A percentile compares a stretch with the other conserved stretches of the same genome.
phyloP scores from a whole-genome alignment of 1,140 invertebrate species.

The Acromyrmex heyeri region DNA sequence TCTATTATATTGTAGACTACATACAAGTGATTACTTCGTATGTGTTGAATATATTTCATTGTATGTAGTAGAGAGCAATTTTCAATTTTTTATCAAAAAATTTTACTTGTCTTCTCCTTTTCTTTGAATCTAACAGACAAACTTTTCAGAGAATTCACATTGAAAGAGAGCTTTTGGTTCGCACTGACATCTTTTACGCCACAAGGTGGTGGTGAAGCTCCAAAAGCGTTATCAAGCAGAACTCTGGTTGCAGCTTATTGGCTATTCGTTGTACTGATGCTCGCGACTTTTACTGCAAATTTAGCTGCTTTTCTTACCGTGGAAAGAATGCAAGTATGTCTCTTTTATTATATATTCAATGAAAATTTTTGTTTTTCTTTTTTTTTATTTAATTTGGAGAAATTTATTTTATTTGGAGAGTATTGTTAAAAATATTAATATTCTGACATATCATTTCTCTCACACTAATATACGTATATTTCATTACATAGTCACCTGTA shows the following conservation, averaged over 20 bases:
- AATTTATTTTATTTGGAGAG: too few relatives aligned
- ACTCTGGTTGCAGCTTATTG: slow-evolving; percentile 96
- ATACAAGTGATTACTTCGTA: not conserved
- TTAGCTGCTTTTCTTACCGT: slow-evolving; percentile 98
- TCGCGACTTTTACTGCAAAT: slow-evolving; percentile 98
- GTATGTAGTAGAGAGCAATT: not conserved
- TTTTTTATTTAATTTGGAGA: not conserved
- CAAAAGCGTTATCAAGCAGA: slow-evolving; percentile 93
- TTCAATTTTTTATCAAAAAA: not conserved
- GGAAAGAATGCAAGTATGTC: slow-evolving; percentile 95
- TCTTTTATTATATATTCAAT: not conserved
- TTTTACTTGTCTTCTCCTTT: not conserved
- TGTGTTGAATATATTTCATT: not conserved
- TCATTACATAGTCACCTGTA: slow-evolving; percentile 90
- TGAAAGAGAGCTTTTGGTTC: slow-evolving; percentile 98
- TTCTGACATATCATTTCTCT: slow-evolving; percentile 8
- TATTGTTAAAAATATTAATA: not conserved
- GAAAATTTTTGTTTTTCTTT: not conserved
- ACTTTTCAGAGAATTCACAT: slow-evolving; percentile 91
- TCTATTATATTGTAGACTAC: not conserved
- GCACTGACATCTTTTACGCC: slow-evolving; percentile 96
- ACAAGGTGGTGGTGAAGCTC: slow-evolving; percentile 95
- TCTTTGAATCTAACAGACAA: not conserved
- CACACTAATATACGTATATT: not conserved
- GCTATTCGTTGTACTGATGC: slow-evolving; percentile 97